phyloP scores from a whole-genome alignment of 1,140 invertebrate species.

The Drosophila biarmipes region DNA sequence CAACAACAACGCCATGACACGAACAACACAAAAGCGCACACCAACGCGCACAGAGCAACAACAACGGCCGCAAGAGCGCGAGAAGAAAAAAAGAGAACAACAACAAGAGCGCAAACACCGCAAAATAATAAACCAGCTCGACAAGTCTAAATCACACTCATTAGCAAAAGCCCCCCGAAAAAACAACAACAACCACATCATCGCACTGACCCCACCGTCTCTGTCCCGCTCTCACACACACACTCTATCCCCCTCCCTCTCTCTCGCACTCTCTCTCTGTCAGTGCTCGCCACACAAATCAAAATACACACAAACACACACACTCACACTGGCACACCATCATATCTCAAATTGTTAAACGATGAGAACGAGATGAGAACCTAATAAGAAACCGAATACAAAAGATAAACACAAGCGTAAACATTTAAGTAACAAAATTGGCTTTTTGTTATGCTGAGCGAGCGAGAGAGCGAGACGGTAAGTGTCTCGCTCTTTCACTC shows the following conservation, averaged over 20 bases:
- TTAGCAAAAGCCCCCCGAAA: slow-evolving; percentile 73
- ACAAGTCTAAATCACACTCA: slow-evolving; percentile 83
- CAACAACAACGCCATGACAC: slow-evolving; percentile 7
- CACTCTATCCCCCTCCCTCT: slow-evolving; percentile 1
- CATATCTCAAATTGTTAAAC: slow-evolving; percentile 84
- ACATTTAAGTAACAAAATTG: slow-evolving; percentile 84
- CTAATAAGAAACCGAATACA: slow-evolving; percentile 84
- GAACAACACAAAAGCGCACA: slow-evolving; percentile 36
- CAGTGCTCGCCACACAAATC: slow-evolving; percentile 35
- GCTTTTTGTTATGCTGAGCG: slow-evolving; percentile 79
- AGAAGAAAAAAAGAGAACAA: slow-evolving; percentile 65
- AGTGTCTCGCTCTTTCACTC: neutral
- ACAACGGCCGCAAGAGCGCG: slow-evolving; percentile 46
- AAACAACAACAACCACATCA: slow-evolving; percentile 35
- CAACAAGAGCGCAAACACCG: slow-evolving; percentile 79
- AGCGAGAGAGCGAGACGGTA: slow-evolving; percentile 18
- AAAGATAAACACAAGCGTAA: slow-evolving; percentile 84
- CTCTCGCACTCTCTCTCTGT: neutral
- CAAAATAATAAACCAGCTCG: slow-evolving; percentile 83
- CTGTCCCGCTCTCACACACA: slow-evolving; percentile 46
- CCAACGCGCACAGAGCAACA: slow-evolving; percentile 29
- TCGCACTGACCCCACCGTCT: slow-evolving; percentile 32
- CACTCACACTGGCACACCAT: slow-evolving; percentile 37
- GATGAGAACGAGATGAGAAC: slow-evolving; percentile 84
- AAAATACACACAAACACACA: slow-evolving; percentile 39